A percentile compares a stretch with the other conserved stretches of the same genome.
Conservation (phyloP, 2,888 invertebrate genomes). For the Caenorhabditis drosophilae region DNA sequence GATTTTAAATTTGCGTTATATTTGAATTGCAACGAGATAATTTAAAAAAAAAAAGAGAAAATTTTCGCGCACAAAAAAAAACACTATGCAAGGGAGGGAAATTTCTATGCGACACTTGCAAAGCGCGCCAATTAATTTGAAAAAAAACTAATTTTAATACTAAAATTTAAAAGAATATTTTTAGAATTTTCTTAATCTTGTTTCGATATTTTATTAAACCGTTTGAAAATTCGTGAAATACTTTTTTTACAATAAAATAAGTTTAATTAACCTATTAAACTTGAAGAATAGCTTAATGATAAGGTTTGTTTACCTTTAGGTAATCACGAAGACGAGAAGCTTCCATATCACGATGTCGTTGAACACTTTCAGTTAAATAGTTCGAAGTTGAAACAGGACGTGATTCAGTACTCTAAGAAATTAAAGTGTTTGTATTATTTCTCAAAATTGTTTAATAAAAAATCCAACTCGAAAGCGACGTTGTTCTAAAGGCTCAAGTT, state of each 20-base stretch:
- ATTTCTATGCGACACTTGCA: no score
- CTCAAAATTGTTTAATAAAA: not conserved
- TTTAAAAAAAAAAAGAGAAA: not conserved
- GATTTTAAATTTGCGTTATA: no score
- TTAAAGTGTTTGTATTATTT: not conserved
- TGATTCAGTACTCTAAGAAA: conserved; percentile 59
- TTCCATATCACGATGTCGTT: conserved; percentile 67
- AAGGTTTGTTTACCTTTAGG: conserved; percentile 56
- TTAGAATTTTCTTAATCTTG: no score
- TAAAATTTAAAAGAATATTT: no score
- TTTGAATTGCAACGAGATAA: conserved; percentile 1
- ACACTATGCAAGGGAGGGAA: no score
- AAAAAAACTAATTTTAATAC: no score
- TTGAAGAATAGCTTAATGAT: no score
- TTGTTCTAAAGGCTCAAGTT: conserved; percentile 68
- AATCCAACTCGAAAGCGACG: conserved; percentile 56
- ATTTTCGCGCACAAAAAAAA: not conserved
- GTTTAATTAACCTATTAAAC: no score
- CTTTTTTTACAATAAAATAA: no score
- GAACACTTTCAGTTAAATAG: conserved; percentile 66
- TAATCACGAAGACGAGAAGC: conserved; percentile 60
- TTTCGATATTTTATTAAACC: no score
- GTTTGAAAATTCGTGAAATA: no score
- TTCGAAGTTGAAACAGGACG: conserved; percentile 65
- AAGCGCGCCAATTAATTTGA: no score